These are phyloP conservation scores for Hymenopus coronatus DNA, from an alignment of 2,888 invertebrate species.

Conservation along the genomic window DNA sequence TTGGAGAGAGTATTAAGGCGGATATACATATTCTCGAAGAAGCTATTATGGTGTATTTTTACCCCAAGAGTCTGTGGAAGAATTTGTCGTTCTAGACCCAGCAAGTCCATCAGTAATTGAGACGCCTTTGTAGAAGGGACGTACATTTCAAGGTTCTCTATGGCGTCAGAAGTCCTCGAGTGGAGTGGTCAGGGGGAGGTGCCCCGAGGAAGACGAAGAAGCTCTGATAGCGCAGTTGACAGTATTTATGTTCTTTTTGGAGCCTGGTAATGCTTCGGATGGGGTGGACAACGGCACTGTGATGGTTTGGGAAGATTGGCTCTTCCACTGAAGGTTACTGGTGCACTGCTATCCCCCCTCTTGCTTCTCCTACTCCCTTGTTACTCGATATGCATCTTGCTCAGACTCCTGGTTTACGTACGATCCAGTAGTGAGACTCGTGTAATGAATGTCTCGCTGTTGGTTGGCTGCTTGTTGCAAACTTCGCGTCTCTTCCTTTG, in stretches of 20 bases:
- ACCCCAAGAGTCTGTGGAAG: neutral
- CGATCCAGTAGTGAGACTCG: conserved; percentile 2
- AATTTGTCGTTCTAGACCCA: neutral
- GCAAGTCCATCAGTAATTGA: neutral
- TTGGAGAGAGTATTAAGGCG: too few relatives aligned
- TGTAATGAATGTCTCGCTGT: conserved; percentile 26
- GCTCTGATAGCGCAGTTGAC: conserved; percentile 16
- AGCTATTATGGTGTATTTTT: too few relatives aligned
- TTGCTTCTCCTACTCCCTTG: neutral
- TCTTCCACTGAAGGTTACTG: neutral
- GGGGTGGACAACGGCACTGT: neutral
- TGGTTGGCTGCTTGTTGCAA: neutral
- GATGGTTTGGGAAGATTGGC: conserved; percentile 20
- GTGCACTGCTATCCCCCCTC: neutral
- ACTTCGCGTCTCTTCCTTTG: neutral
- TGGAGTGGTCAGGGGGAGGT: neutral
- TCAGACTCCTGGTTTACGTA: conserved; percentile 21
- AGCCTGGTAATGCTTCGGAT: conserved; percentile 15
- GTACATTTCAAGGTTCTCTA: neutral
- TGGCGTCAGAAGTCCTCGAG: neutral
- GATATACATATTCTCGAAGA: too few relatives aligned
- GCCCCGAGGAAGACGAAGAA: neutral
- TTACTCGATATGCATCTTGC: conserved; percentile 26
- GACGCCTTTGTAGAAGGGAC: neutral
- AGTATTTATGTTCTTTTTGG: conserved; percentile 30